These are phyloP conservation scores for Drosophila oshimai DNA, from an alignment of 1,140 invertebrate species.

Conservation along the genomic window DNA sequence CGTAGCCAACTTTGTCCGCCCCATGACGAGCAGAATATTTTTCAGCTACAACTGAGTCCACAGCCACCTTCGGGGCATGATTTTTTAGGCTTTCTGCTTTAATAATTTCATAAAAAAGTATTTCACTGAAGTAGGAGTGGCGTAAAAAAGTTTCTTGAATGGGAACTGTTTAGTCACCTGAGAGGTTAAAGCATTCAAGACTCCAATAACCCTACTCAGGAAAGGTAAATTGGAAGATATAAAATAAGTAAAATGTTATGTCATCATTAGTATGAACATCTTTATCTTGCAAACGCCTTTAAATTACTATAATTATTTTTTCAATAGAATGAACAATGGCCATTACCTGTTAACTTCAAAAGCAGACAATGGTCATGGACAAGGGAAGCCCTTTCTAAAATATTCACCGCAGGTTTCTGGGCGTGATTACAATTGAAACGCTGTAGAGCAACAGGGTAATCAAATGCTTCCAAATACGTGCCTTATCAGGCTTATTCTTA, in stretches of 20 bases:
- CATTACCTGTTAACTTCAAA: not conserved
- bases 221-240: too few relatives aligned
- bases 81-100: not conserved
- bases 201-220: too few relatives aligned
- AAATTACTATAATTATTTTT: too few relatives aligned
- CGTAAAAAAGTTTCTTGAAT: not conserved
- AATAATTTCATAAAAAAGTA: not conserved
- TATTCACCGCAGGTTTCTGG: not conserved
- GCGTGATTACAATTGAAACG: slow-evolving; percentile 13
- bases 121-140: not conserved
- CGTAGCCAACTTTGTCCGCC: slow-evolving; percentile 25
- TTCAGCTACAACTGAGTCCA: slow-evolving; percentile 14
- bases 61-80: not conserved
- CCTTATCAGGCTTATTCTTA: not conserved
- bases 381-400: not conserved
- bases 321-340: not conserved
- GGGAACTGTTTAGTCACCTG: not conserved
- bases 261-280: too few relatives aligned
- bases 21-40: slow-evolving; percentile 24
- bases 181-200: too few relatives aligned
- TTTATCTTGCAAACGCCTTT: too few relatives aligned
- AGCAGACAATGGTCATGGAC: not conserved
- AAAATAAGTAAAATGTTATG: too few relatives aligned
- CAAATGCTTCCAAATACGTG: not conserved
- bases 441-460: not conserved